A percentile compares a stretch with the other conserved stretches of the same genome.
Conservation (phyloP, 2,797 vertebrate genomes). For the Darevskia nairensis region DNA sequence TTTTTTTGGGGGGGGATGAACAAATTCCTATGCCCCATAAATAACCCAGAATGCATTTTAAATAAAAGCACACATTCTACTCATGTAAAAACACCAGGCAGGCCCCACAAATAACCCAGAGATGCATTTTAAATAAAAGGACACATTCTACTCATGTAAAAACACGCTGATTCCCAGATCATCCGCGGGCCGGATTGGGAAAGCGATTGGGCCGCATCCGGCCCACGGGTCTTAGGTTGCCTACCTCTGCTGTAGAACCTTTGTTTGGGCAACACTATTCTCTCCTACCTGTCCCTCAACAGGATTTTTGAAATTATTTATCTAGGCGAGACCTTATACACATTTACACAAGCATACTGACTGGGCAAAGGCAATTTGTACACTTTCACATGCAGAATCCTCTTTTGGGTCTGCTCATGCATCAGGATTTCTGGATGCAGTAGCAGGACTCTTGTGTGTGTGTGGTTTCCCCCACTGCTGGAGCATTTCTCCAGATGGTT, state of each 20-base stretch:
- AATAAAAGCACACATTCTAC: too few species aligned
- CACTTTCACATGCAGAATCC: not conserved
- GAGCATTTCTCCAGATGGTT: not conserved
- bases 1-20: too few species aligned
- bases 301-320: not conserved
- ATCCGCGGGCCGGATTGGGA: too few species aligned
- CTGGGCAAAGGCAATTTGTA: not conserved
- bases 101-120: too few species aligned
- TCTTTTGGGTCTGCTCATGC: not conserved
- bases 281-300: not conserved
- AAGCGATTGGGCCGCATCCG: too few species aligned
- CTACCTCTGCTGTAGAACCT: not conserved
- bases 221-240: too few species aligned
- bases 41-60: too few species aligned
- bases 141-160: too few species aligned
- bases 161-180: too few species aligned
- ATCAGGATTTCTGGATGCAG: not conserved
- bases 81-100: too few species aligned
- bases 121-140: too few species aligned
- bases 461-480: not conserved
- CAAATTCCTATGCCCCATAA: too few species aligned
- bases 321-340: not conserved
- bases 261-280: not conserved
- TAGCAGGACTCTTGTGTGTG: not conserved
- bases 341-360: not conserved